Evolutionary conservation across 2,113 vertebrate genomes (phyloP), one percentile per base, ranked within the genome.

Genomic region (Oreamnos americanus): DNA sequence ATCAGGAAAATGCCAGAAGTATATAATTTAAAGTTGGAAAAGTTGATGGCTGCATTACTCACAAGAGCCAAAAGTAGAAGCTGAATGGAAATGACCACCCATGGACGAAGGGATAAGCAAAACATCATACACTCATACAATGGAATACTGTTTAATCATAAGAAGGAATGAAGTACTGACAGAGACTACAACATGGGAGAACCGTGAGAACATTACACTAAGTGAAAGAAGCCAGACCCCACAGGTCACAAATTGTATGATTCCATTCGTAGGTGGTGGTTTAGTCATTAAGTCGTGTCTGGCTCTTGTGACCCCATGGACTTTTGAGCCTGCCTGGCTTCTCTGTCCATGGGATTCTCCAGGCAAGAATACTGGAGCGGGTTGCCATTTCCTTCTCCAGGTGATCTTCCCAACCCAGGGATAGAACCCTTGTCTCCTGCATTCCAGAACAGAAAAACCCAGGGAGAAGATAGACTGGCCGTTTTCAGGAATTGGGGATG

Each of bases 131-230:
- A 30, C 4, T 36, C 43, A 92, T 5, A 58, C 11, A 15, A 4
- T 11, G 76, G 74, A 43, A 43, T 51, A 21, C 58, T 58, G 33
- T 43, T 43, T 57, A 74, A 36, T 15, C n/a, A 3, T 0, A 28
- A 57, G 82, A n/a, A 60, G 43, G 55, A 64, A 55, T 43, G 10
- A 26, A 26, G 26, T 3, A 7, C 43, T 49, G 9, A 33, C 23
- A 1, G 7, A 4, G 0, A 11, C 67, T 60, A 8, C 62, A 7
- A 13, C 39, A 0, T 6, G 39, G 7, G 11, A 3, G 39, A 57
- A 2, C 23, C 3, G 7, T 36, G 36, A 64, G 30, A 57, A 13
- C 16, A 23, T 21, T 17, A 14, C 39, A 2, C 19, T 25, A 3
- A 45, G 26, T 33, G 57, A 64, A 64, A 53, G 84, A 94, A 64